Base-by-base conservation (phyloP, 2,888 invertebrate species). In the Sisyra nigra region DNA sequence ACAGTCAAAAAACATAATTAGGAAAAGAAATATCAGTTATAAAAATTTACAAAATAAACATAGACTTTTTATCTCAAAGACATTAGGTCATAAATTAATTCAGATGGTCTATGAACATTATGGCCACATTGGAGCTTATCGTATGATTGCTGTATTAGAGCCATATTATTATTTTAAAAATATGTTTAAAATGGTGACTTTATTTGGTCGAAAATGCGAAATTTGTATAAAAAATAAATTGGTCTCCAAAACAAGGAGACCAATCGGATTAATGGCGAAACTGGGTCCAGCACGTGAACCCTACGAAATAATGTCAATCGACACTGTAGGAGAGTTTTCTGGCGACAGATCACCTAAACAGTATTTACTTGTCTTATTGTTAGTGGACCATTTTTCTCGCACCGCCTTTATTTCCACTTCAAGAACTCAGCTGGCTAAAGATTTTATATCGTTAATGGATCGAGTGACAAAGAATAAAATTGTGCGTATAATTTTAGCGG, bases 101-200 rank as follows among this genome's bases (percentile, higher is more conserved):
- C 30, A 24, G 36, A 49, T 37, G 48, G 45, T 15, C 46, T 45
- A 42, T 45, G n/a, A n/a, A n/a, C n/a, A n/a, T n/a, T n/a, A n/a
- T n/a, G n/a, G n/a, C n/a, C n/a, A n/a, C n/a, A n/a, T 47, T 15
- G 47, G 47, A 8, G 36, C 31, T 13, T 38, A 35, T 15, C 45
- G 36, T 41, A 18, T 47, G 34, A 47, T 37, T 40, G 33, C 41
- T 30, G 47, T 41, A 10, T 37, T 47, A 32, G 34, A 40, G 2
- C 42, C 39, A 45, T 42, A 39, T 43, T 49, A 45, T 40, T 48
- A 49, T 40, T 44, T 44, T 11, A 44, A n/a, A n/a, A n/a, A n/a
- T n/a, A n/a, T n/a, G n/a, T n/a, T n/a, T n/a, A n/a, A n/a, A n/a
- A n/a, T n/a, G n/a, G n/a, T n/a, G n/a, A n/a, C n/a, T n/a, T n/a